Percentiles rank a stretch among this genome's conserved stretches.
These are phyloP conservation scores for Brenthis ino DNA, from an alignment of 2,888 invertebrate species.

Conservation along the genomic window DNA sequence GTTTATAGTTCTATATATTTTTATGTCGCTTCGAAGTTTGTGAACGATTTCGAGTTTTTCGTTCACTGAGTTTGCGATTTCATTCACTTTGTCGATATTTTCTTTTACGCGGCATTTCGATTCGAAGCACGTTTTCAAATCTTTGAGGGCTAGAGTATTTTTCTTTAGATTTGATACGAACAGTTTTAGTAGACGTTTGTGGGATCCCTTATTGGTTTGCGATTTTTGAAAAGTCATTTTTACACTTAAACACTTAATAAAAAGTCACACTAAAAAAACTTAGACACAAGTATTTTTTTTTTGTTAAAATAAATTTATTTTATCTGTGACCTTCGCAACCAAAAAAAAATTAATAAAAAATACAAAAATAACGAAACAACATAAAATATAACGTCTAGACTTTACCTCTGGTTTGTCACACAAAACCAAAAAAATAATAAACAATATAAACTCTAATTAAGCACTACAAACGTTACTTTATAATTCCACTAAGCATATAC, in stretches of 20 bases:
- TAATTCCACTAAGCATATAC: background rate
- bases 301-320: conserved; percentile 2
- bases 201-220: conserved; percentile 47
- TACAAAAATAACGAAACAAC: background rate
- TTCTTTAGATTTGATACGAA: conserved; percentile 65
- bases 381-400: background rate
- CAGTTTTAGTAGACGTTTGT: conserved; percentile 56
- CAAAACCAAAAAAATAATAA: background rate
- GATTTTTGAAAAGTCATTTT: conserved; percentile 52
- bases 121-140: conserved; percentile 62
- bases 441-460: background rate
- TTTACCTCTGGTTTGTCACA: conserved; percentile 19
- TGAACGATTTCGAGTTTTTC: conserved; percentile 74
- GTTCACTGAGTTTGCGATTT: conserved; percentile 64
- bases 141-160: conserved; percentile 67
- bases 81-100: conserved; percentile 58
- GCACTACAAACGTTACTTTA: background rate
- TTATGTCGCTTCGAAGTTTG: conserved; percentile 73
- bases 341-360: background rate
- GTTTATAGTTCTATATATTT: conserved; percentile 74
- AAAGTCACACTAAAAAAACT: no score
- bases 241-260: conserved; percentile 12
- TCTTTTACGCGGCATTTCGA: conserved; percentile 51
- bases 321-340: conserved; percentile 26
- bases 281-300: background rate